Base-by-base conservation (phyloP, 2,113 vertebrate species). In the Argyrosomus japonicus region DNA sequence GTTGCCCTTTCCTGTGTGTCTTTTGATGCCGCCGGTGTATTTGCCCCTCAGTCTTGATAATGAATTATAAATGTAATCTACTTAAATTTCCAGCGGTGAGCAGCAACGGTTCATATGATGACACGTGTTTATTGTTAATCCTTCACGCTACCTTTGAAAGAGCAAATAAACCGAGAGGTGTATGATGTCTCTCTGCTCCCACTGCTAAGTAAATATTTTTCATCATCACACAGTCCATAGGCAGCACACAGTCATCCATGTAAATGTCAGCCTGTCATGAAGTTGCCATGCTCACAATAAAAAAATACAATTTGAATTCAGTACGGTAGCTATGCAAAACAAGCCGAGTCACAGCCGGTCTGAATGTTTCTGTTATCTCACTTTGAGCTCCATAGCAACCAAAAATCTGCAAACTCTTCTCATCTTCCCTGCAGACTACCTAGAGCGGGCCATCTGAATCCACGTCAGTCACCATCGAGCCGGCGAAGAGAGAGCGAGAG, bases 341-440 rank as follows among this genome's bases (percentile, higher is more conserved):
- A 43, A n/a, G n/a, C n/a, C n/a, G 17, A 63, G 45, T 27, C 11
- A 19, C 29, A 18, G 1, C 17, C 3, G 3, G 23, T 27, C 12
- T 3, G 32, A n/a, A 19, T 36, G 27, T 29, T 13, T 67, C 15
- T 48, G 4, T 45, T 23, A 3, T 9, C 5, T 65, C 17, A 27
- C 45, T 13, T 36, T 5, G 15, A 47, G 12, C 4, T 13, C 17
- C 36, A 40, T 40, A 19, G 58, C 58, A 14, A 32, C 17, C 6
- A 57, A 2, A 3, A 25, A 43, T 8, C 2, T 27, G 14, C n/a
- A 21, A 15, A 29, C 32, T 32, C n/a, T 57, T 3, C 32, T 18
- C 29, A 0, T 50, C 51, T 32, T 27, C n/a, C 48, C 32, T 83
- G 36, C 91, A 92, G 92, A 89, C 88, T 0, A 89, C 84, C 71